Conservation (phyloP, 2,888 invertebrate species). For the Pachliopta kotzebuea region DNA sequence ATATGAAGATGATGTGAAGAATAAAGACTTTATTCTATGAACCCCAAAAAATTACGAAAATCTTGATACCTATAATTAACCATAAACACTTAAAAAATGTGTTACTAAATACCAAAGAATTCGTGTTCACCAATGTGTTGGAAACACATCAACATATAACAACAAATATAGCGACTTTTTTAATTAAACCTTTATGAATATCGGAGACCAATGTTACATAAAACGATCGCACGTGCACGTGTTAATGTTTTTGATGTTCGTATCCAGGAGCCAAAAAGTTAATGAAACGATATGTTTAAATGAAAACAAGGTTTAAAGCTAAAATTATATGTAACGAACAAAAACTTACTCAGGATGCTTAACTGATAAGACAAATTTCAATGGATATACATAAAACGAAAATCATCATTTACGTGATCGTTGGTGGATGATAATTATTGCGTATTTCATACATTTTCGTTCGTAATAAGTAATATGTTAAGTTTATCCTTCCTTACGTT, state of each 20-base stretch:
- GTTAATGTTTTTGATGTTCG: not conserved
- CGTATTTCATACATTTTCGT: conserved; percentile 24
- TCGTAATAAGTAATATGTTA: conserved; percentile 34
- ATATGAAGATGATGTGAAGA: no score
- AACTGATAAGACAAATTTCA: no score
- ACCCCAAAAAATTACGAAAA: no score
- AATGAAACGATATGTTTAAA: not conserved
- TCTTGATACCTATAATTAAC: no score
- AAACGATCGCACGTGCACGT: not conserved
- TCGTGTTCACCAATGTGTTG: no score
- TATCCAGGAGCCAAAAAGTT: not conserved
- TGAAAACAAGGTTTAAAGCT: not conserved
- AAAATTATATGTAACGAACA: not conserved
- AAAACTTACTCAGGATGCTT: no score
- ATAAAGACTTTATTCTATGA: no score
- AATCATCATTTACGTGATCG: no score
- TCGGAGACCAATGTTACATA: not conserved
- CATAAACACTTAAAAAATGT: no score
- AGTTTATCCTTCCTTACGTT: conserved; percentile 20
- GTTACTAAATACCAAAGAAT: no score
- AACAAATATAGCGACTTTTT: not conserved
- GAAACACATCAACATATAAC: no score
- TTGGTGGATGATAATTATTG: conserved; percentile 3
- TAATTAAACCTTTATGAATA: not conserved
- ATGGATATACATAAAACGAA: no score